phyloP scores from a whole-genome alignment of 2,113 vertebrate species.

The Cheirogaleus medius region DNA sequence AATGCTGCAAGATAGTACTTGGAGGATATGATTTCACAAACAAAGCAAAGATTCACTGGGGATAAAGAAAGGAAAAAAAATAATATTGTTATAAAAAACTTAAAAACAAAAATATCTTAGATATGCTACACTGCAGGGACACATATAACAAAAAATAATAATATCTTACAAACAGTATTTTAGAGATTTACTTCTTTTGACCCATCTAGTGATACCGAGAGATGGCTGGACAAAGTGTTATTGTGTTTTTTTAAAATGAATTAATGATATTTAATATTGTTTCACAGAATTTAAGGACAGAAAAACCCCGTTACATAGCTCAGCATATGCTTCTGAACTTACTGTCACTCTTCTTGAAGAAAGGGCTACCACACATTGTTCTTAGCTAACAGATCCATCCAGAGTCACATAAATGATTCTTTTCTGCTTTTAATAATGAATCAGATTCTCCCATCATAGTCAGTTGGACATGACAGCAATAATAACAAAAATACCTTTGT shows the following conservation, averaged over 20 bases:
- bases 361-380: not conserved
- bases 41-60: constrained; percentile 26
- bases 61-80: constrained; percentile 31
- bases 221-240: not conserved
- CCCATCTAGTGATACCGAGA: not conserved
- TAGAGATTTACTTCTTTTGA: constrained; percentile 13
- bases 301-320: not conserved
- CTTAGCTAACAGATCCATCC: not conserved
- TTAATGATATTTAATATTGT: constrained; percentile 62
- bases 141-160: not conserved
- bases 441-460: not conserved
- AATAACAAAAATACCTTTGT: not conserved
- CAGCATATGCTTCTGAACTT: constrained; percentile 20
- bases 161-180: not conserved
- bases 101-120: constrained; percentile 14
- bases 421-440: constrained; percentile 41
- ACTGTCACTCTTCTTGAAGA: not conserved
- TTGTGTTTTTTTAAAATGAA: constrained; percentile 35
- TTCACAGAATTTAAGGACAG: constrained; percentile 31
- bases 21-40: constrained; percentile 27
- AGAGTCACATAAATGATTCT: not conserved
- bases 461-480: constrained; percentile 26
- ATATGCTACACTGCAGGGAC: constrained; percentile 1
- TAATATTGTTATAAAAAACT: constrained; percentile 8
- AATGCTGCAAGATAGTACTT: not conserved